Evolutionary conservation across 1,140 invertebrate species (phyloP).

Genomic region (Notospermus geniculatus): DNA sequence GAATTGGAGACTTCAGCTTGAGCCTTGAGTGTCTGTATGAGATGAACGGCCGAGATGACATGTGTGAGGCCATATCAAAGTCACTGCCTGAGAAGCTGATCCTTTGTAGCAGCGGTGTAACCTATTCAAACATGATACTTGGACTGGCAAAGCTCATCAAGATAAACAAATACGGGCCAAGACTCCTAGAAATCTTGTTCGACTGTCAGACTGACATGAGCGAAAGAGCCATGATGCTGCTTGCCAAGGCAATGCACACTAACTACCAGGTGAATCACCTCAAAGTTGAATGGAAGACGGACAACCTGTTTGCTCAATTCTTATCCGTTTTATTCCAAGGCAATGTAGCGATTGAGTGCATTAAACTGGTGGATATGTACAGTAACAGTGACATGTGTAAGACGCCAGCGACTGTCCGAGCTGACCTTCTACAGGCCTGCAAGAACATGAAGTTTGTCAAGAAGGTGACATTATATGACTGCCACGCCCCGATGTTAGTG

Average conservation of each 20-base stretch:
- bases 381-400: conserved; percentile 13
- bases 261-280: conserved; percentile 20
- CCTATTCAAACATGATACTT: conserved; percentile 22
- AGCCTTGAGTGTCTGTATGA: conserved; percentile 33
- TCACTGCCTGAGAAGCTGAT: conserved; percentile 17
- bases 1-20: conserved; percentile 28
- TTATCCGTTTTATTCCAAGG: conserved; percentile 21
- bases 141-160: conserved; percentile 25
- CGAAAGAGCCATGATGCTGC: conserved; percentile 15
- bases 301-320: conserved; percentile 31
- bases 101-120: conserved; percentile 27
- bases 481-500: conserved; percentile 25
- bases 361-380: conserved; percentile 22
- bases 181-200: conserved; percentile 31
- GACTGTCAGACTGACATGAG: conserved; percentile 26
- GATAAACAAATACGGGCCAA: conserved; percentile 16
- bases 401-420: conserved; percentile 30
- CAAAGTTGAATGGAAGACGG: conserved; percentile 31
- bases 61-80: conserved; percentile 21
- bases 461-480: conserved; percentile 27
- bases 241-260: conserved; percentile 23
- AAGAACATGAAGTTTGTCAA: conserved; percentile 27
- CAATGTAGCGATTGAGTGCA: conserved; percentile 18
- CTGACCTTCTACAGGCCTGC: conserved; percentile 31
- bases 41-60: conserved; percentile 26